Evolutionary conservation across 2,888 invertebrate species (phyloP), one percentile per base, ranked within the genome.

Genomic region (Aphrophora alni): DNA sequence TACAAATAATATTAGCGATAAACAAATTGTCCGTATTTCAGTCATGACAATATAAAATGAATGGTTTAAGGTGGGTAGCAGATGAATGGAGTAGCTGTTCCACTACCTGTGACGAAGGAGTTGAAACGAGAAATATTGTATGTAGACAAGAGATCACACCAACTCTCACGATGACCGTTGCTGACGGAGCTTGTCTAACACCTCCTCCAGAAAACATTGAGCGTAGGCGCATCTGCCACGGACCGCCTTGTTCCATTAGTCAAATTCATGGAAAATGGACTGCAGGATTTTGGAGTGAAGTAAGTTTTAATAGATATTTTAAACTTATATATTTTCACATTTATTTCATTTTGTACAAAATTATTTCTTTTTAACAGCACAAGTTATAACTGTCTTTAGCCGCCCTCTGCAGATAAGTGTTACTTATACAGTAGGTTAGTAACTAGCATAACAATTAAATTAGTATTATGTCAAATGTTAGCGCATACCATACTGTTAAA

Each of bases 21-120:
- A n/a, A n/a, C n/a, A n/a, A n/a, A n/a, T n/a, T n/a, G n/a, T n/a
- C n/a, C n/a, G n/a, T n/a, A n/a, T n/a, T 33, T 8, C 33, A 33
- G 5, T 33, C 33, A 8, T 33, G 8, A 33, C 8, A 33, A 33
- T 33, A 8, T 33, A 33, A 33, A 33, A 33, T 33, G 59, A 33
- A 33, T 33, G 59, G 2, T 59, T 59, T 3, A 79, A 93, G 95
- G 83, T 97, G 97, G 97, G 90, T 93, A 76, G 92, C 93, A 0
- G 92, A 91, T 0, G 92, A 93, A 17, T 97, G 97, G 97, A 92
- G 93, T 21, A 91, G 93, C 0, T 97, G 97, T 85, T 94, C 93
- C 12, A 90, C 89, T 21, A 92, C 92, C 2, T 97, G 97, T 87
- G 94, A 95, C 0, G 91, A 92, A 24, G 95, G 95, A 0, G 90